Evolutionary conservation across 2,888 invertebrate species (phyloP), one percentile per base, ranked within the genome.

Genomic region (Caenorhabditis doughertyi): DNA sequence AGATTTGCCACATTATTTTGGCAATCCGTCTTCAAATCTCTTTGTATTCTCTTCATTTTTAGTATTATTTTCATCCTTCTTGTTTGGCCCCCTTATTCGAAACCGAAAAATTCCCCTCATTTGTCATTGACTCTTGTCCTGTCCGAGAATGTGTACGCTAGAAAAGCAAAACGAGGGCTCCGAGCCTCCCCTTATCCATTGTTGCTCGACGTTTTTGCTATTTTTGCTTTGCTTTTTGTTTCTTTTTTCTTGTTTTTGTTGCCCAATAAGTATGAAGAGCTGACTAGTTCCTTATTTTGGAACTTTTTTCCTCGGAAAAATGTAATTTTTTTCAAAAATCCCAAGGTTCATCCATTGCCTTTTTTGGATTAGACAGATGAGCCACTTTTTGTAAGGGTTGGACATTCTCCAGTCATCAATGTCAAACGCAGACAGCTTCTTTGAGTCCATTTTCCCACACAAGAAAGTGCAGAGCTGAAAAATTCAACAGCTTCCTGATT

Each of bases 41-140:
- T 39, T 60, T 55, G 47, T 65, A 39, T 65, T 47, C 56, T 49
- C 65, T 53, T 32, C 42, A 29, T 70, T 70, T 21, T 25, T 44
- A 29, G 16, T 16, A 49, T 60, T 51, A 21, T 60, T 44, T 49
- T 44, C 18, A 4, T 25, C 42, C 55, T 25, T 18, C 23, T 39
- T 47, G 32, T 35, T 39, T 32, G 44, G 49, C 42, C 68, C 60
- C 42, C 55, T n/a, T n/a, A 21, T 67, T 44, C 47, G 47, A 53
- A 60, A 70, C 58, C 77, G 44, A 64, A 71, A 62, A 72, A 67
- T 72, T 65, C 67, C 65, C 73, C 73, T 80, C 80, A 80, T 80
- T 80, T 80, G 80, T 80, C 80, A 80, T 80, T 80, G 80, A 80
- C 73, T 68, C 68, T 62, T 62, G 71, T 67, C 65, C 65, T 73